A percentile compares a stretch with the other conserved stretches of the same genome.
Conservation (phyloP, 2,113 vertebrate genomes). For the Osmerus mordax region DNA sequence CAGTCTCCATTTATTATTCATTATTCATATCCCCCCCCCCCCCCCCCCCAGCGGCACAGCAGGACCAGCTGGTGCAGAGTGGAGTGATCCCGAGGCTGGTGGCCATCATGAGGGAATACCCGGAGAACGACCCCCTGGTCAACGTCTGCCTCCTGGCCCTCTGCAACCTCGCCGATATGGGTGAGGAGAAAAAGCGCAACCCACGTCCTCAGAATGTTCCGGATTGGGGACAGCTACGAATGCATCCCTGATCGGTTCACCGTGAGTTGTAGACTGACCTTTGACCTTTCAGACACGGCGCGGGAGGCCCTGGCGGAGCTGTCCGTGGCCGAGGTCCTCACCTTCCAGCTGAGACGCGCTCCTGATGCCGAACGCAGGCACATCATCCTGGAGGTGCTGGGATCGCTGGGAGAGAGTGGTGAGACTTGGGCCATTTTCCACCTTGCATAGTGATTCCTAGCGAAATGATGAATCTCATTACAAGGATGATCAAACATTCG, state of each 20-base stretch:
- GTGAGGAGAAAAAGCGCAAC: conserved; percentile 59
- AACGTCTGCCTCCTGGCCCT: conserved; percentile 83
- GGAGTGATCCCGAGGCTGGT: conserved; percentile 81
- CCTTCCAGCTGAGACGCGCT: conserved; percentile 77
- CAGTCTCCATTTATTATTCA: neutral
- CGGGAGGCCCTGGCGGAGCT: conserved; percentile 77
- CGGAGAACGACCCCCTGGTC: conserved; percentile 80
- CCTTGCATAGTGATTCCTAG: too few relatives aligned
- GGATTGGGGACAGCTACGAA: neutral
- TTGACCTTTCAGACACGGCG: conserved; percentile 70
- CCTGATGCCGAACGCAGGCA: conserved; percentile 81
- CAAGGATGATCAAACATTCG: too few relatives aligned
- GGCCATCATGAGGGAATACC: conserved; percentile 76
- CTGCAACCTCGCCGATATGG: conserved; percentile 83
- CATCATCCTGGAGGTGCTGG: conserved; percentile 81
- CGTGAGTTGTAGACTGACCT: neutral
- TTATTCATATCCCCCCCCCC: neutral
- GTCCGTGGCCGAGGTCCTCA: conserved; percentile 73
- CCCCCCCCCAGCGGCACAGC: conserved; percentile 71
- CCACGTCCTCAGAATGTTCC: neutral
- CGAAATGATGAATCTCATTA: too few relatives aligned
- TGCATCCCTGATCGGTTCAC: too few relatives aligned
- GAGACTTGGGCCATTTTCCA: conserved; percentile 22
- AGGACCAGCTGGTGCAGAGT: conserved; percentile 79
- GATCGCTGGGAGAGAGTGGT: conserved; percentile 83